A percentile compares a stretch with the other conserved stretches of the same genome.
Evolutionary conservation across 2,888 invertebrate species (phyloP).

Genomic region (Toxonevra muliebris): DNA sequence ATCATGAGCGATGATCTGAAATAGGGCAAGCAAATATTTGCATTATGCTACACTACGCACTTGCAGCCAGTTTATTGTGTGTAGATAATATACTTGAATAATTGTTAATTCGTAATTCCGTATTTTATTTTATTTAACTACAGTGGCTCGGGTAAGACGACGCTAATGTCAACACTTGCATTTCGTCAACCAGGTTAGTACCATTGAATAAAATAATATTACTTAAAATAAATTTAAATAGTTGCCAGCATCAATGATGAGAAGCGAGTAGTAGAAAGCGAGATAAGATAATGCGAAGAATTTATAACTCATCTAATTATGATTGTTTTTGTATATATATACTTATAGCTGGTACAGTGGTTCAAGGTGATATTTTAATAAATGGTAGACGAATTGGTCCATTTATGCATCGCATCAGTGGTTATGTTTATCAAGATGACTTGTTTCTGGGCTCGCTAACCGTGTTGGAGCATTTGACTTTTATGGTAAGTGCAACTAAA

Average conservation of each 20-base stretch:
- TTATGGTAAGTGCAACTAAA: slow-evolving; percentile 72
- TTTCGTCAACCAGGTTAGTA: slow-evolving; percentile 75
- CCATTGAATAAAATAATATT: background rate
- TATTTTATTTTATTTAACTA: slow-evolving; percentile 33
- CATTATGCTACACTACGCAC: background rate
- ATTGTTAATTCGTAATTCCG: background rate
- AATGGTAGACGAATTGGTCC: slow-evolving; percentile 77
- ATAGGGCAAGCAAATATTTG: too few species aligned
- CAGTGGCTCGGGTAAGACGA: slow-evolving; percentile 88
- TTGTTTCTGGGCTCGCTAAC: slow-evolving; percentile 86
- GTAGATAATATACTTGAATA: background rate
- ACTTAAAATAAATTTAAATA: background rate
- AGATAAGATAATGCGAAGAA: slow-evolving; percentile 20
- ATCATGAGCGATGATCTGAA: too few species aligned
- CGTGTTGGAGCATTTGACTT: slow-evolving; percentile 85
- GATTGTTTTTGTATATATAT: slow-evolving; percentile 6
- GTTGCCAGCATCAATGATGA: background rate
- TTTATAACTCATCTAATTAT: slow-evolving; percentile 8
- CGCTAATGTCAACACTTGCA: slow-evolving; percentile 85
- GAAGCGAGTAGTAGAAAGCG: slow-evolving; percentile 43
- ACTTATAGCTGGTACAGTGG: slow-evolving; percentile 71
- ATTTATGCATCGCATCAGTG: slow-evolving; percentile 83
- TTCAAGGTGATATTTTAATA: slow-evolving; percentile 83
- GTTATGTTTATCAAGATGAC: slow-evolving; percentile 93
- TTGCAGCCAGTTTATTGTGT: background rate